These are phyloP conservation scores for Pogonus chalceus DNA, from an alignment of 1,140 invertebrate genomes.

Conservation along the genomic window DNA sequence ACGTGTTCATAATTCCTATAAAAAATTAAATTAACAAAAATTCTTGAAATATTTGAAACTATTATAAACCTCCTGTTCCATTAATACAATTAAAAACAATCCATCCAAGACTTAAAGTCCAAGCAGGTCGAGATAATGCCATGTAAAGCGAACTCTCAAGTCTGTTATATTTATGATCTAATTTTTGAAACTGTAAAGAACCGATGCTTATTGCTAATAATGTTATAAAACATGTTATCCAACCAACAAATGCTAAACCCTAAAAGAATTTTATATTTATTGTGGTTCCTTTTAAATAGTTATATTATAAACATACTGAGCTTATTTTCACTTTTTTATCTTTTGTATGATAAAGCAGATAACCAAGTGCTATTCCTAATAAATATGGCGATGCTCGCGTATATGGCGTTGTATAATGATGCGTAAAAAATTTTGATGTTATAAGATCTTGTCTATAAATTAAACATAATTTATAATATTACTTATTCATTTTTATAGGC, in stretches of 20 bases:
- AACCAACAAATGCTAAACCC: neutral
- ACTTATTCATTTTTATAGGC: neutral
- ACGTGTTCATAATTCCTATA: slow-evolving; percentile 11
- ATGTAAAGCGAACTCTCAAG: slow-evolving; percentile 38
- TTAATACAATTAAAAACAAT: slow-evolving; percentile 46
- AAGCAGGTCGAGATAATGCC: slow-evolving; percentile 36
- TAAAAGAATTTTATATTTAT: neutral
- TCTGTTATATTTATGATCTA: slow-evolving; percentile 23
- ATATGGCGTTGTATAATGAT: slow-evolving; percentile 5
- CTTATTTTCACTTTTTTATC: slow-evolving; percentile 2
- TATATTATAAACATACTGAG: neutral
- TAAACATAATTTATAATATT: neutral
- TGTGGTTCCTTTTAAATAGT: neutral
- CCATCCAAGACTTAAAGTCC: slow-evolving; percentile 39
- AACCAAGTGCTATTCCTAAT: neutral
- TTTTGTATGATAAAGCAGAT: slow-evolving; percentile 4
- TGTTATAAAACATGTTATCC: neutral
- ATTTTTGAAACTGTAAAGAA: neutral
- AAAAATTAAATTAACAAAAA: neutral
- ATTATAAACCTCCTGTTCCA: slow-evolving; percentile 45
- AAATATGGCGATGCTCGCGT: slow-evolving; percentile 6
- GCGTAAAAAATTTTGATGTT: slow-evolving; percentile 7
- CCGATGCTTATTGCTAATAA: neutral
- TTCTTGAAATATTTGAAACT: neutral
- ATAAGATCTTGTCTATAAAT: slow-evolving; percentile 9